Percentiles rank a stretch among this genome's conserved stretches.
These are phyloP conservation scores for Dermatemys mawii DNA, from an alignment of 2,113 vertebrate genomes.

Conservation along the genomic window DNA sequence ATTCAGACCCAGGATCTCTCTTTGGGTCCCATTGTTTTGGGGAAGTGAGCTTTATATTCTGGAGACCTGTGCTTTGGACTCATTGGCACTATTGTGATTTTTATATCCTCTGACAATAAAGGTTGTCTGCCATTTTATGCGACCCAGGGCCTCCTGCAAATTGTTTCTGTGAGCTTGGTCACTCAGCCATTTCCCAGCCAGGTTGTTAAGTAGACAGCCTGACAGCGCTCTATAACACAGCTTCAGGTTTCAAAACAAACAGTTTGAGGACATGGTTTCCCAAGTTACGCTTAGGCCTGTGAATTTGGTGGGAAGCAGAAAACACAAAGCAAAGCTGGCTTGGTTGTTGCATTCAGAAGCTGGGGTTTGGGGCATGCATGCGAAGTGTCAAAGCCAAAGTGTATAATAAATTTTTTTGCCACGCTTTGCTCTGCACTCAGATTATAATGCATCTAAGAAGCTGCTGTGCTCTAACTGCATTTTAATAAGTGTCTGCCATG, in stretches of 20 bases:
- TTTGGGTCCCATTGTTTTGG: background rate
- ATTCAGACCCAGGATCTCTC: background rate
- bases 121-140: background rate
- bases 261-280: background rate
- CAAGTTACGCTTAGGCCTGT: slow-evolving; percentile 50
- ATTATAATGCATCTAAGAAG: slow-evolving; percentile 18
- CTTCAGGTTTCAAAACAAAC: slow-evolving; percentile 4
- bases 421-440: slow-evolving; percentile 17
- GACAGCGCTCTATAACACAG: background rate
- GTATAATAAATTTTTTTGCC: slow-evolving; percentile 32
- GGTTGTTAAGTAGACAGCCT: slow-evolving; percentile 18
- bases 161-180: slow-evolving; percentile 19
- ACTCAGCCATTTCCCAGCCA: background rate
- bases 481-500: background rate
- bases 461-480: slow-evolving; percentile 23
- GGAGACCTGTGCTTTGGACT: background rate
- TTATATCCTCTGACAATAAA: background rate
- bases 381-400: slow-evolving; percentile 37
- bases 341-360: slow-evolving; percentile 39
- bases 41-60: background rate
- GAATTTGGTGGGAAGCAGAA: slow-evolving; percentile 12
- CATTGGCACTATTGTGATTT: background rate
- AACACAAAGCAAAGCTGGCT: background rate
- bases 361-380: slow-evolving; percentile 18
- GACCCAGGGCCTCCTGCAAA: background rate